These are phyloP conservation scores for Latrodectus geometricus DNA, from an alignment of 1,140 invertebrate species.

Conservation along the genomic window DNA sequence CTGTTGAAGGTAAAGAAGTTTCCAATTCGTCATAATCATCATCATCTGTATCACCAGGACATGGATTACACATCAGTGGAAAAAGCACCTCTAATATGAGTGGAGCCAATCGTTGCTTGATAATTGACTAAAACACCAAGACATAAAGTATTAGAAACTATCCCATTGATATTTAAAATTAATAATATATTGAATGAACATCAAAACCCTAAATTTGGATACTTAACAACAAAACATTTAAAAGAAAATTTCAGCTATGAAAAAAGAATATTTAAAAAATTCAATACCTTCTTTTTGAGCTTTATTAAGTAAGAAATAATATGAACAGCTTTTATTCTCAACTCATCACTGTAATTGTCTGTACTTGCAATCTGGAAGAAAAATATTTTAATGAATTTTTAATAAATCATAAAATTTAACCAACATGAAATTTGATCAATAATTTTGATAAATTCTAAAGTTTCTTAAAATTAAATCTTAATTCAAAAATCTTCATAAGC, in stretches of 20 bases:
- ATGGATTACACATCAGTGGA: constrained; percentile 75
- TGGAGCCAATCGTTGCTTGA: constrained; percentile 80
- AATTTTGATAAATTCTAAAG: no score
- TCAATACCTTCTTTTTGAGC: constrained; percentile 77
- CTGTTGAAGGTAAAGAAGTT: constrained; percentile 74
- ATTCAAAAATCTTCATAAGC: no score
- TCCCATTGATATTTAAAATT: background rate
- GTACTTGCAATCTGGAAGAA: constrained; percentile 72
- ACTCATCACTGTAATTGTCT: constrained; percentile 72
- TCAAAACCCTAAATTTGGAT: background rate
- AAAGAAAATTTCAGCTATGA: no score
- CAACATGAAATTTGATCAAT: no score
- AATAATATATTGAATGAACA: background rate
- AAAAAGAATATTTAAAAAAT: background rate
- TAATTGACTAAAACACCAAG: constrained; percentile 71
- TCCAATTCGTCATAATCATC: constrained; percentile 74
- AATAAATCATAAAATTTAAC: no score
- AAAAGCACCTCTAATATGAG: constrained; percentile 80
- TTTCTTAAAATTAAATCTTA: no score
- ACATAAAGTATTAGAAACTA: background rate
- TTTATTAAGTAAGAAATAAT: constrained; percentile 77
- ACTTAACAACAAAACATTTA: no score
- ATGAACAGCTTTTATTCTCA: constrained; percentile 78
- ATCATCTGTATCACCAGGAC: constrained; percentile 74
- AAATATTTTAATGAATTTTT: constrained; percentile 11